phyloP scores from a whole-genome alignment of 2,888 invertebrate species.

The Tenthredo mesomela region DNA sequence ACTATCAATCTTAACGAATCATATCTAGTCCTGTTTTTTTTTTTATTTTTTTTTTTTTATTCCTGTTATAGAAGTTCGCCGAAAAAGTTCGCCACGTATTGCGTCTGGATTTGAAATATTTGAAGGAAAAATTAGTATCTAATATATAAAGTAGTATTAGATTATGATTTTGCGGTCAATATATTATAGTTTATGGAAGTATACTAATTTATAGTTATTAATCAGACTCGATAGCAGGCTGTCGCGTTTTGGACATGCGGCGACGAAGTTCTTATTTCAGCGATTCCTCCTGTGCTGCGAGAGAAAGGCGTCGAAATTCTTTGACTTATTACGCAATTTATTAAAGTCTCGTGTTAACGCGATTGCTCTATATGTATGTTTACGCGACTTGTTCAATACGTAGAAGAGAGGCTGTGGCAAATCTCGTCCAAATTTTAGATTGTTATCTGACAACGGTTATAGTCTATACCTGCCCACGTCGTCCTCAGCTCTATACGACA shows the following conservation, averaged over 20 bases:
- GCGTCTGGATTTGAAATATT: not conserved
- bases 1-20: not conserved
- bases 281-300: slow-evolving; percentile 40
- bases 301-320: slow-evolving; percentile 51
- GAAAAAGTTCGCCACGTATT: not conserved
- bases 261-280: slow-evolving; percentile 41
- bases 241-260: not conserved
- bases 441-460: not conserved
- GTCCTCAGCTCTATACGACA: not conserved
- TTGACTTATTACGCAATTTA: slow-evolving; percentile 41
- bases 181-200: not conserved
- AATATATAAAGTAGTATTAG: not conserved
- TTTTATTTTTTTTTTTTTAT: not conserved
- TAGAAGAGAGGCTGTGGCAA: not conserved
- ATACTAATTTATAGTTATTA: slow-evolving; percentile 28
- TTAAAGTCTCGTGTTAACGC: not conserved
- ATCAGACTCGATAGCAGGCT: not conserved
- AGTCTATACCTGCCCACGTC: slow-evolving; percentile 8
- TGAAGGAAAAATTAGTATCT: not conserved
- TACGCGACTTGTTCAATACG: slow-evolving; percentile 35
- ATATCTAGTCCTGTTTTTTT: not conserved
- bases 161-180: not conserved
- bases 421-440: slow-evolving; percentile 31
- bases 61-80: not conserved
- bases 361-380: slow-evolving; percentile 15